phyloP scores from a whole-genome alignment of 1,140 invertebrate genomes.

The Drosophila prosaltans region DNA sequence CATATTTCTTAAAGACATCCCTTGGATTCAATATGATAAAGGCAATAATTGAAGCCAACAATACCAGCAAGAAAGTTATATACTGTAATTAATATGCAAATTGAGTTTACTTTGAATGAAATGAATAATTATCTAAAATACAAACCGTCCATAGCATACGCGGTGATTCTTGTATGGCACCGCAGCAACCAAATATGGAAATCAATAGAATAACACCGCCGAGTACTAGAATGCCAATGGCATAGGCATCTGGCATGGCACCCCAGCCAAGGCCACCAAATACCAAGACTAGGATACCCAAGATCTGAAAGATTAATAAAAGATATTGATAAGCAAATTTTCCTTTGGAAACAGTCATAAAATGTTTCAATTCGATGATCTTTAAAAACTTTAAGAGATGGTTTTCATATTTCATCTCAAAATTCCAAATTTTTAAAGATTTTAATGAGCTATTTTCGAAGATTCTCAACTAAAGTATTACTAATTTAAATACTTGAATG shows the following conservation, averaged over 20 bases:
- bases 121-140: slow-evolving; percentile 21
- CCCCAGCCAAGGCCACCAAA: slow-evolving; percentile 83
- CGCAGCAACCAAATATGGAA: slow-evolving; percentile 93
- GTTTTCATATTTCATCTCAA: too few species aligned
- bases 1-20: slow-evolving; percentile 69
- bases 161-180: slow-evolving; percentile 90
- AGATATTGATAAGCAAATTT: too few species aligned
- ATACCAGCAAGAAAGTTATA: slow-evolving; percentile 53
- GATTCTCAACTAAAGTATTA: too few species aligned
- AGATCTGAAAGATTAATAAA: slow-evolving; percentile 46
- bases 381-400: too few species aligned
- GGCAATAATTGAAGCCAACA: slow-evolving; percentile 55
- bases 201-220: slow-evolving; percentile 89
- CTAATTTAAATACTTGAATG: too few species aligned
- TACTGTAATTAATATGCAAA: slow-evolving; percentile 48
- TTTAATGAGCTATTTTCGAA: too few species aligned
- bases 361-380: too few species aligned
- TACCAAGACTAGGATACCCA: slow-evolving; percentile 65
- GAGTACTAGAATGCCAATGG: slow-evolving; percentile 88
- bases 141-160: slow-evolving; percentile 91
- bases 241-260: slow-evolving; percentile 80
- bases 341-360: too few species aligned
- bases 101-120: slow-evolving; percentile 14
- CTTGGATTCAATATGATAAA: slow-evolving; percentile 56
- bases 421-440: too few species aligned